These are phyloP conservation scores for Andrena hattorfiana DNA, from an alignment of 2,888 invertebrate species.

Conservation along the genomic window DNA sequence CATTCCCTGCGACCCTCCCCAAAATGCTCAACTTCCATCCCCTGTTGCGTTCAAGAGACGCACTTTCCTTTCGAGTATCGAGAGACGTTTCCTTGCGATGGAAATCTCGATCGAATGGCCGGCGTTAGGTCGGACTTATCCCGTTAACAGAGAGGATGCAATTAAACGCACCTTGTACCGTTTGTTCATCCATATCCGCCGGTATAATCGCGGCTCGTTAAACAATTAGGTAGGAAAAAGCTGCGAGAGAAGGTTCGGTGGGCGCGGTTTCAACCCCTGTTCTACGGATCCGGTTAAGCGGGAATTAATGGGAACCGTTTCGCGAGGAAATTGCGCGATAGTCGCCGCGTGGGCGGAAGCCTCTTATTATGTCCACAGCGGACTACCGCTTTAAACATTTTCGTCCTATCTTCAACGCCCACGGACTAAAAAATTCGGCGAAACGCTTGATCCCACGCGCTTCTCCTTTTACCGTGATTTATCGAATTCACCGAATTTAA, in stretches of 20 bases:
- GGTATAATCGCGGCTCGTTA: conserved; percentile 62
- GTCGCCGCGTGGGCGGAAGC: conserved; percentile 58
- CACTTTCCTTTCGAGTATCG: not conserved
- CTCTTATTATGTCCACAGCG: conserved; percentile 36
- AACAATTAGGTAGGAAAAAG: conserved; percentile 66
- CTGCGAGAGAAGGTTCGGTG: conserved; percentile 47
- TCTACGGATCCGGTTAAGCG: conserved; percentile 73
- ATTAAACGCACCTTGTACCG: conserved; percentile 53
- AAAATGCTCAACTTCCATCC: not conserved
- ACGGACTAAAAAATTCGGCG: not conserved
- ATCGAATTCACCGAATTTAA: too few species aligned
- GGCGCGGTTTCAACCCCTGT: conserved; percentile 75
- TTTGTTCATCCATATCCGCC: conserved; percentile 24
- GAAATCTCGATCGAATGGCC: conserved; percentile 7
- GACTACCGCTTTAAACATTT: conserved; percentile 41
- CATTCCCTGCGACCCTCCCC: not conserved
- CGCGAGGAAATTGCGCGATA: conserved; percentile 44
- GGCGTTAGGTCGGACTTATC: not conserved
- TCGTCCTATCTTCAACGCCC: conserved; percentile 16
- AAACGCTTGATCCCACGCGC: not conserved
- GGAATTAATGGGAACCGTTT: conserved; percentile 73
- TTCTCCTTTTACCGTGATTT: not conserved
- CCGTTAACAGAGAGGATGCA: conserved; percentile 12
- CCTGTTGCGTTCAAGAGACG: not conserved
- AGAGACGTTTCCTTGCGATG: not conserved